These are phyloP conservation scores for Labia minor DNA, from an alignment of 2,888 invertebrate species.

Conservation along the genomic window DNA sequence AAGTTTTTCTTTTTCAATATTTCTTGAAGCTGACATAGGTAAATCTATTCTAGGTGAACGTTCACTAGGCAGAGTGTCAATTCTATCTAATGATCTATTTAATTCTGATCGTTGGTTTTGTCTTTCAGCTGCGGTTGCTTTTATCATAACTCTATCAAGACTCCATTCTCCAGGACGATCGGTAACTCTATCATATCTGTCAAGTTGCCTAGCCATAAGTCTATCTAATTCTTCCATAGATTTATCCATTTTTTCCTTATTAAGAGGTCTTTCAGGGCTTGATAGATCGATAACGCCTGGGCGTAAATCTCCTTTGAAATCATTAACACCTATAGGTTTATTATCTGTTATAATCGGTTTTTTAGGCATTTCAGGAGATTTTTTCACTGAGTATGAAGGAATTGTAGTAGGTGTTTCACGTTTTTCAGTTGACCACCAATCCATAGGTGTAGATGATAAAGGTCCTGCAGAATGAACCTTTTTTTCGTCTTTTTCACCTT, in stretches of 20 bases:
- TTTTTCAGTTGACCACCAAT: constrained; percentile 1
- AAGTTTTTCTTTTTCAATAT: not conserved
- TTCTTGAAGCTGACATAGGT: not conserved
- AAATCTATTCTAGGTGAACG: not conserved
- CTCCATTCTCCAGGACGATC: not conserved
- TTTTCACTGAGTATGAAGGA: not conserved
- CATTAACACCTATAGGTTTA: not conserved
- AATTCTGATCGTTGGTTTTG: constrained; percentile 15
- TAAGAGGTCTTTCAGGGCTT: not conserved
- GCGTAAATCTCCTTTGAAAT: not conserved
- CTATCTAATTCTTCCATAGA: not conserved
- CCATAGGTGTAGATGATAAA: not conserved
- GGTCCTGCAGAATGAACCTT: not conserved
- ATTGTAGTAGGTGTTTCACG: not conserved
- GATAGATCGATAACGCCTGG: not conserved
- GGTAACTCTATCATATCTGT: not conserved
- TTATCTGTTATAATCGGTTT: not conserved
- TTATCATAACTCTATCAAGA: not conserved
- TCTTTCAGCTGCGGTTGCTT: not conserved
- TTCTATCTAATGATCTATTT: constrained; percentile 17
- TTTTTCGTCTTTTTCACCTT: constrained; percentile 1
- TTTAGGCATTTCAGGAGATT: constrained; percentile 1
- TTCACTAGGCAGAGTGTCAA: not conserved
- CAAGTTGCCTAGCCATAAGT: not conserved
- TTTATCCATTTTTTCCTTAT: not conserved